These are phyloP conservation scores for Gortyna flavago DNA, from an alignment of 2,888 invertebrate genomes.

Conservation along the genomic window DNA sequence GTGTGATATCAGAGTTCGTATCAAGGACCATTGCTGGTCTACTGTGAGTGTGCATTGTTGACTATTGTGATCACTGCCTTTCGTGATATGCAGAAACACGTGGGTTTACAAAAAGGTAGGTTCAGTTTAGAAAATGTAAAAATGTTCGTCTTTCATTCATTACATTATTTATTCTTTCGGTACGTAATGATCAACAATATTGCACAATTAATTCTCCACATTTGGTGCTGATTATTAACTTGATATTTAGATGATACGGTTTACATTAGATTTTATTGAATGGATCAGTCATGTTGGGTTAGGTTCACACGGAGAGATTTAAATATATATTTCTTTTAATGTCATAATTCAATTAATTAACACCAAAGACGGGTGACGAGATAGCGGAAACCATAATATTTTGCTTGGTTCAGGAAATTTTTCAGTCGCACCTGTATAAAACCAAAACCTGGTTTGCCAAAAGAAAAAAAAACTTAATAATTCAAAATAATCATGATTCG, in stretches of 20 bases:
- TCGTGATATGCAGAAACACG: constrained; percentile 20
- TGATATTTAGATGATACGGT: neutral
- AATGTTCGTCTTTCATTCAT: neutral
- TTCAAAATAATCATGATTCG: constrained; percentile 19
- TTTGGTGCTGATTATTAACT: neutral
- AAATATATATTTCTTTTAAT: neutral
- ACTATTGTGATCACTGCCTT: constrained; percentile 7
- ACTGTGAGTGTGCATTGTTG: constrained; percentile 16
- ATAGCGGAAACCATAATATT: neutral
- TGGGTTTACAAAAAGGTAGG: constrained; percentile 28
- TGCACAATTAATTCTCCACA: neutral
- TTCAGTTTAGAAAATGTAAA: neutral
- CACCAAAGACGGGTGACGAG: neutral
- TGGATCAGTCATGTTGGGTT: neutral
- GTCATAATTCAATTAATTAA: neutral
- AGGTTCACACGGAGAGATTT: no score
- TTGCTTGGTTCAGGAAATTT: neutral
- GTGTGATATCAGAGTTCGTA: constrained; percentile 23
- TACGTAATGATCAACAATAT: neutral
- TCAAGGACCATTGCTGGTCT: constrained; percentile 22
- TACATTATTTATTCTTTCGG: neutral
- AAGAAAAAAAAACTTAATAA: constrained; percentile 5
- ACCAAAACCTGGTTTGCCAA: constrained; percentile 4
- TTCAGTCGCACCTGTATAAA: neutral
- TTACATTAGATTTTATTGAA: neutral